A percentile compares a stretch with the other conserved stretches of the same genome.
Evolutionary conservation across 2,888 invertebrate genomes (phyloP).

Genomic region (Epirrhoe alternata): DNA sequence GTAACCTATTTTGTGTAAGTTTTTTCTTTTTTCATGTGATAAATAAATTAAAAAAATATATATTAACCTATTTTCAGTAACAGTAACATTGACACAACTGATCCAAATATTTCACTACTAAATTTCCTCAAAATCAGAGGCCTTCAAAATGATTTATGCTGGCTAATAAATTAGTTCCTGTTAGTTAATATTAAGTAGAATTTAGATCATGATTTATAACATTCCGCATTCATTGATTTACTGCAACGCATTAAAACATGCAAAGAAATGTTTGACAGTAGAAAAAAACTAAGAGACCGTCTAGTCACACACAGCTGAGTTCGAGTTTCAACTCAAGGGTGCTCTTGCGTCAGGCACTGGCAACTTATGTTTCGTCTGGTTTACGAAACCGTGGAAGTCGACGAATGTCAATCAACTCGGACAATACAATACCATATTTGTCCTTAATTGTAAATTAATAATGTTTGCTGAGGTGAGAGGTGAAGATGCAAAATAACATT

Average conservation of each 20-base stretch:
- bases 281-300: neutral
- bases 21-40: no score
- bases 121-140: no score
- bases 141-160: no score
- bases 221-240: no score
- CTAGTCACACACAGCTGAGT: conserved; percentile 30
- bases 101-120: no score
- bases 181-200: no score
- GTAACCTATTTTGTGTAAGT: no score
- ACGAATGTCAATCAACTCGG: conserved; percentile 27
- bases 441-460: conserved; percentile 5
- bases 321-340: conserved; percentile 42
- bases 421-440: conserved; percentile 26
- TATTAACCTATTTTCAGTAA: no score
- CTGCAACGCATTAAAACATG: neutral
- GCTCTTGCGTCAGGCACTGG: conserved; percentile 36
- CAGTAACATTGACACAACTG: no score
- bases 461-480: neutral
- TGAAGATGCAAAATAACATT: neutral
- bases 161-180: no score
- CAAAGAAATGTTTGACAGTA: neutral
- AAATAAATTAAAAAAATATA: no score
- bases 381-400: conserved; percentile 37
- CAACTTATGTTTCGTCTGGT: conserved; percentile 36
- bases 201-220: no score